Evolutionary conservation across 2,797 vertebrate species (phyloP).

Genomic region (Austrolebias charrua): DNA sequence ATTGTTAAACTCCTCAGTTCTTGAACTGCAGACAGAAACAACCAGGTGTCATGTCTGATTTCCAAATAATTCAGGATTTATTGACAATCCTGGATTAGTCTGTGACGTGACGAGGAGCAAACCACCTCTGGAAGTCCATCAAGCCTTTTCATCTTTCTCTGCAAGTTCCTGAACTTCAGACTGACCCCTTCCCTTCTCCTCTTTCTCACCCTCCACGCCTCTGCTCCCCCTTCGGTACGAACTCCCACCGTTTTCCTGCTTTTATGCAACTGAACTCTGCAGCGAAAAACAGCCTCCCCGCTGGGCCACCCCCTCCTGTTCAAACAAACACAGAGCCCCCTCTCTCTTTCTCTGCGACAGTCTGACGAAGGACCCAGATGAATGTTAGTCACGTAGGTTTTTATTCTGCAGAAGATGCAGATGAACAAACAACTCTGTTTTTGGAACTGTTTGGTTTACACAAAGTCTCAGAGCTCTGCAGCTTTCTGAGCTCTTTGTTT

Average conservation of each 20-base stretch:
- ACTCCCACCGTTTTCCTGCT: slow-evolving; percentile 62
- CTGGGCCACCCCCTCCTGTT: slow-evolving; percentile 13
- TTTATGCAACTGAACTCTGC: slow-evolving; percentile 55
- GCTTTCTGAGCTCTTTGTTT: neutral
- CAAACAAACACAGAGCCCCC: slow-evolving; percentile 50
- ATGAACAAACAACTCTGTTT: slow-evolving; percentile 26
- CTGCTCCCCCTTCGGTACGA: slow-evolving; percentile 12
- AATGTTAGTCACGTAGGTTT: slow-evolving; percentile 1
- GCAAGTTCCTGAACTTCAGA: neutral
- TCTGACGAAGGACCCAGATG: slow-evolving; percentile 24
- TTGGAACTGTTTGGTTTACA: neutral
- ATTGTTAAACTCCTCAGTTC: too few relatives aligned
- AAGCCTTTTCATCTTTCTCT: neutral
- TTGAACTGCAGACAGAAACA: too few relatives aligned
- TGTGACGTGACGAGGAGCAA: neutral
- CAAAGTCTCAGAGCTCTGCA: neutral
- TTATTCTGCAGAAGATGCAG: slow-evolving; percentile 1
- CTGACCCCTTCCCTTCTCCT: neutral
- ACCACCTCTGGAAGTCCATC: neutral
- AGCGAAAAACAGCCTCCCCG: slow-evolving; percentile 49
- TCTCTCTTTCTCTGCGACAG: slow-evolving; percentile 20
- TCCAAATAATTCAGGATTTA: neutral
- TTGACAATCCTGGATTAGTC: neutral
- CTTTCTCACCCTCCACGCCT: neutral
- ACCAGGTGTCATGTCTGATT: neutral